Evolutionary conservation across 2,888 invertebrate genomes (phyloP).

Genomic region (Netelia fuscicornis): DNA sequence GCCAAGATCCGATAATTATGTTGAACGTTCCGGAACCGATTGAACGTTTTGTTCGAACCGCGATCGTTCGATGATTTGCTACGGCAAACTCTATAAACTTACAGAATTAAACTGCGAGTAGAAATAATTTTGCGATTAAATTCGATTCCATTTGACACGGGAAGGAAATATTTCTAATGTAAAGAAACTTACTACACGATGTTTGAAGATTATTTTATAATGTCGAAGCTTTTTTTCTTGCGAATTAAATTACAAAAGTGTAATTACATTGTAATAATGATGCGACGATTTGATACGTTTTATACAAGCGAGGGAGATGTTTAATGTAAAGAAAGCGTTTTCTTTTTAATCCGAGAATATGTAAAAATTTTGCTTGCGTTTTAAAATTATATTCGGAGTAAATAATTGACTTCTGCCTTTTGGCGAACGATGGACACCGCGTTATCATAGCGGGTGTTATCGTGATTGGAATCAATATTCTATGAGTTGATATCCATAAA

Average conservation of each 20-base stretch:
- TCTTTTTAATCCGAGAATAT: too few relatives aligned
- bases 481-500: conserved; percentile 47
- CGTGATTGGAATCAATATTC: conserved; percentile 40
- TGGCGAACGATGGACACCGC: background rate
- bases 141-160: background rate
- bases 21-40: conserved; percentile 2
- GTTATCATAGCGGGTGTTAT: conserved; percentile 5
- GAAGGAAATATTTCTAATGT: too few relatives aligned
- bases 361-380: too few relatives aligned
- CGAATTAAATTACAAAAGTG: too few relatives aligned
- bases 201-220: background rate
- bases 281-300: too few relatives aligned
- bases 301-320: too few relatives aligned
- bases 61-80: background rate
- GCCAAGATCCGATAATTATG: background rate
- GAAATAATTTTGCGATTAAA: background rate
- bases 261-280: too few relatives aligned
- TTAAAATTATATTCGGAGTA: background rate
- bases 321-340: too few relatives aligned
- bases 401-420: background rate
- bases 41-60: background rate
- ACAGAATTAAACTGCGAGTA: background rate
- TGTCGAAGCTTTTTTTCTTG: too few relatives aligned
- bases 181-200: background rate
- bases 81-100: background rate